phyloP scores from a whole-genome alignment of 2,797 vertebrate species.

The Hyperoplus lanceolatus region DNA sequence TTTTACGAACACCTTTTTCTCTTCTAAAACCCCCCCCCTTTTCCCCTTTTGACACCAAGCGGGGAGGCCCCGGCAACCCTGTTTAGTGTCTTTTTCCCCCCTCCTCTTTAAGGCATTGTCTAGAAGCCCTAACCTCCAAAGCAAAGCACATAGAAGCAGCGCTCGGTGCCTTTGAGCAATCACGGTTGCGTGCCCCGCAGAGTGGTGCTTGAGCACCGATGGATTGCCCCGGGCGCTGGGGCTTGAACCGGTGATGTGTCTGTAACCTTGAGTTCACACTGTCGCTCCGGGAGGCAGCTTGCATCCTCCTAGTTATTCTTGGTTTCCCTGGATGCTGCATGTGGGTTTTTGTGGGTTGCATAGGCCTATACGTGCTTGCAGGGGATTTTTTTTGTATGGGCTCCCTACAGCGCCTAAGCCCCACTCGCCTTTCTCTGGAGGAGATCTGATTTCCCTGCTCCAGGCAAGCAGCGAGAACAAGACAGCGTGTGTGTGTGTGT shows the following conservation, averaged over 20 bases:
- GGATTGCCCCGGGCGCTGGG: constrained; percentile 61
- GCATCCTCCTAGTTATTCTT: constrained; percentile 73
- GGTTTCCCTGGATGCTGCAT: constrained; percentile 64
- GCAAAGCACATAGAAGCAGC: constrained; percentile 15
- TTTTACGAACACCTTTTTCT: constrained; percentile 44
- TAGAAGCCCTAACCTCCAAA: constrained; percentile 32
- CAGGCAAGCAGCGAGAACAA: constrained; percentile 81
- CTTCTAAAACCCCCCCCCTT: neutral
- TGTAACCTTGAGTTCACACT: constrained; percentile 79
- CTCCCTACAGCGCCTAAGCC: constrained; percentile 64
- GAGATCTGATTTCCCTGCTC: constrained; percentile 84
- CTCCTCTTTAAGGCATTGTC: constrained; percentile 37
- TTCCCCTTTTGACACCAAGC: constrained; percentile 36
- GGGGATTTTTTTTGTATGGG: constrained; percentile 75
- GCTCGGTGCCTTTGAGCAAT: constrained; percentile 59
- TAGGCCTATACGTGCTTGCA: constrained; percentile 69
- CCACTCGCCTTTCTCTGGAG: constrained; percentile 70
- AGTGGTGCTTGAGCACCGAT: constrained; percentile 29
- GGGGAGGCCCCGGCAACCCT: constrained; percentile 24
- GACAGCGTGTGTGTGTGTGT: constrained; percentile 56
- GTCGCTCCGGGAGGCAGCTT: constrained; percentile 69
- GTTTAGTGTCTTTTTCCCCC: constrained; percentile 17
- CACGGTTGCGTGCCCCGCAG: constrained; percentile 43
- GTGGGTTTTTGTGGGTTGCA: constrained; percentile 68
- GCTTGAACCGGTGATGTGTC: constrained; percentile 66